These are phyloP conservation scores for Alces alces DNA, from an alignment of 2,113 vertebrate species.

Conservation along the genomic window DNA sequence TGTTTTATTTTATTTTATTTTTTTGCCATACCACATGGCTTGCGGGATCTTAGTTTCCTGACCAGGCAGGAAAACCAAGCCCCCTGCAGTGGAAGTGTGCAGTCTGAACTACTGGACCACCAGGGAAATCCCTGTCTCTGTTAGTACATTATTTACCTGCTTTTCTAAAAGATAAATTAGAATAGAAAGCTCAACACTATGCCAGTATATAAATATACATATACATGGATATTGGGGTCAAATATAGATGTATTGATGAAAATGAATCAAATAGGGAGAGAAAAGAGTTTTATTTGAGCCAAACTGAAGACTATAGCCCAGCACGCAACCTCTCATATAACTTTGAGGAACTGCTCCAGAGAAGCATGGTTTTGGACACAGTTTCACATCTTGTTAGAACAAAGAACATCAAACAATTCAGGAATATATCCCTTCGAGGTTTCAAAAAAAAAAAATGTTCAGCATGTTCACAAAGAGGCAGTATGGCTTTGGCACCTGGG, in stretches of 20 bases:
- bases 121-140: background rate
- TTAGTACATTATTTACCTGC: background rate
- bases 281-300: background rate
- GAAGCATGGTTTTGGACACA: background rate
- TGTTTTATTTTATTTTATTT: background rate
- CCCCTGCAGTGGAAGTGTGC: background rate
- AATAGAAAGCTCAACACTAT: background rate
- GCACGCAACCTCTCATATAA: background rate
- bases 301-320: background rate
- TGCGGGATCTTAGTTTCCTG: background rate
- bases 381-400: background rate
- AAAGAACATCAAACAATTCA: background rate
- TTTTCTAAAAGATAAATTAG: background rate
- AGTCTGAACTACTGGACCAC: background rate
- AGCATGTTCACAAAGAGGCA: background rate
- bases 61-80: background rate
- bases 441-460: background rate
- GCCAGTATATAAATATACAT: background rate
- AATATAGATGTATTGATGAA: background rate
- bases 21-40: background rate
- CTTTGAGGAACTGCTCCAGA: background rate
- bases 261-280: background rate
- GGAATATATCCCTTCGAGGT: background rate
- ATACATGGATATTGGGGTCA: background rate
- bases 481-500: background rate